These are phyloP conservation scores for Gastracanthus pulcherrimus DNA, from an alignment of 2,888 invertebrate species.

Conservation along the genomic window DNA sequence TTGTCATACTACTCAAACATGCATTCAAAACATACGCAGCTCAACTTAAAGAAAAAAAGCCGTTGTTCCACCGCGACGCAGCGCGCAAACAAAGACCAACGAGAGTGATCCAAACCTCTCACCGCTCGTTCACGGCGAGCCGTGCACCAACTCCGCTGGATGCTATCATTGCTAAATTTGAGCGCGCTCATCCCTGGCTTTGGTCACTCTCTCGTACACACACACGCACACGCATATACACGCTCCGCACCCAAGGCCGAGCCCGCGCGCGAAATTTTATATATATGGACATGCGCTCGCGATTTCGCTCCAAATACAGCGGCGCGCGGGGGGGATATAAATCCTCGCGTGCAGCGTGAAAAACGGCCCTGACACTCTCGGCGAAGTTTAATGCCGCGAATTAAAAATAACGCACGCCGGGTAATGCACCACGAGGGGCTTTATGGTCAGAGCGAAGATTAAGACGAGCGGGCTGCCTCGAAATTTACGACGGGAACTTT, in stretches of 20 bases:
- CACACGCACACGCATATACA: background rate
- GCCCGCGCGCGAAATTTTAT: background rate
- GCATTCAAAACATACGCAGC: too few relatives aligned
- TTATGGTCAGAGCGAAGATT: too few relatives aligned
- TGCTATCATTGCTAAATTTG: constrained; percentile 49
- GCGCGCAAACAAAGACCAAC: background rate
- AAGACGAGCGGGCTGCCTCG: too few relatives aligned
- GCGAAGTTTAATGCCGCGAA: background rate
- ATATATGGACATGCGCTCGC: constrained; percentile 36
- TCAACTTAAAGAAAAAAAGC: too few relatives aligned
- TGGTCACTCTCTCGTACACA: background rate
- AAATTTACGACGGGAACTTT: too few relatives aligned
- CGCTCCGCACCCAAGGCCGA: background rate
- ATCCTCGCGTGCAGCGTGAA: background rate
- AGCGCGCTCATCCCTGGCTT: constrained; percentile 16
- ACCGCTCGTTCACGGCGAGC: background rate
- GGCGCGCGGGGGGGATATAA: background rate
- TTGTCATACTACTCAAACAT: too few relatives aligned
- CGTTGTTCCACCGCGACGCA: too few relatives aligned
- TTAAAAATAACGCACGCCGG: too few relatives aligned
- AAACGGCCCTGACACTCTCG: constrained; percentile 17
- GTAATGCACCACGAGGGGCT: too few relatives aligned
- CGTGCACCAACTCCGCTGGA: background rate
- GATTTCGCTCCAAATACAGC: constrained; percentile 54
- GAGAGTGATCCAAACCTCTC: background rate